phyloP scores from a whole-genome alignment of 2,113 vertebrate genomes.

The Mobula birostris region DNA sequence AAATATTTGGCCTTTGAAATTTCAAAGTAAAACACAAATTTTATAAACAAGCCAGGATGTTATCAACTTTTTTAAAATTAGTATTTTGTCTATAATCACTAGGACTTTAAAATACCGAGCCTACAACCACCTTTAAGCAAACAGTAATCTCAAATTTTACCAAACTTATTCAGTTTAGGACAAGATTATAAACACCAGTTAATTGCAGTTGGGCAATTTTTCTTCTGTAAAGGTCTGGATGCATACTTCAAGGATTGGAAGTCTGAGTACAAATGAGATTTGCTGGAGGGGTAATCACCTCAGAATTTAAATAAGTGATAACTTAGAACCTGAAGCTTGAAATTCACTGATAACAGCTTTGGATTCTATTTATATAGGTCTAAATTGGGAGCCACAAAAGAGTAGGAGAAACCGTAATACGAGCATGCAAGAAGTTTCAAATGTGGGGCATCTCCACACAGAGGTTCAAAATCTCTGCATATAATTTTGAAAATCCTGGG shows the following conservation, averaged over 20 bases:
- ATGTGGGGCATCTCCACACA: not conserved
- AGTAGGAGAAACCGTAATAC: not conserved
- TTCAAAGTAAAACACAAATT: not conserved
- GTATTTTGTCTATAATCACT: not conserved
- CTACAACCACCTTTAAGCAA: not conserved
- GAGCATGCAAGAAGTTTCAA: not conserved
- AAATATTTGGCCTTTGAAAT: not conserved
- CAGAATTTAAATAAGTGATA: not conserved
- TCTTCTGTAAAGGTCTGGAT: too few species aligned
- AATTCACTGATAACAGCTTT: not conserved
- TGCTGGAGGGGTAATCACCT: not conserved
- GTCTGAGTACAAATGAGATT: too few species aligned
- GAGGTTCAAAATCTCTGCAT: not conserved
- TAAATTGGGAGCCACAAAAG: not conserved
- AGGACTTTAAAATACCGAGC: not conserved
- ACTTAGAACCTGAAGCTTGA: not conserved
- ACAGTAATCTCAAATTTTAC: too few species aligned
- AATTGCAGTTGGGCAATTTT: too few species aligned
- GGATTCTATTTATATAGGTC: too few species aligned
- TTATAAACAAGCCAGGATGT: not conserved
- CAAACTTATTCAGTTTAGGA: too few species aligned
- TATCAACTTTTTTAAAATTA: not conserved
- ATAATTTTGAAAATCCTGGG: not conserved
- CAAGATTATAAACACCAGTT: too few species aligned
- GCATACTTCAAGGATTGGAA: too few species aligned